Evolutionary conservation across 92 coral and sea anemone species (phyloP), one percentile per base, ranked within the genome.

Genomic region (Phenganax stokvisi): DNA sequence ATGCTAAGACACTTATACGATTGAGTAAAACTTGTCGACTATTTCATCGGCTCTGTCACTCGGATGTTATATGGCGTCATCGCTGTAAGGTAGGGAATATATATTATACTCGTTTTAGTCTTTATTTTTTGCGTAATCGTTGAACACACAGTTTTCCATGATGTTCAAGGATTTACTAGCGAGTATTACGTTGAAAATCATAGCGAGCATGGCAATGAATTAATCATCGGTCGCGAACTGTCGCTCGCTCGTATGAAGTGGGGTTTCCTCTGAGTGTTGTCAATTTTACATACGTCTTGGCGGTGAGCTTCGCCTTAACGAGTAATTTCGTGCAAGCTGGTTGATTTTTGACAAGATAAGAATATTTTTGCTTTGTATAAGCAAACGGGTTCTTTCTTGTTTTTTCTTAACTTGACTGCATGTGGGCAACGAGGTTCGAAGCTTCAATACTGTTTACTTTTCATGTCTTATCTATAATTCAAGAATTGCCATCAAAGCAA

Each of bases 11-110:
- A 71, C 99, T 96, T 89, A 88, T 96, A 84, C 89, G 88, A 79
- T 72, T 96, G 91, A 93, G 99, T 88, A 96, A 96, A 75, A 92
- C 97, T 75, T 96, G 96, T 87, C 97, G 96, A 62, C 90, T 96
- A 44, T 96, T 96, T 83, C 92, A 96, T 68, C 99, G 99, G 56
- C 99, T 96, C 69, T 90, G 97, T 83, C 99, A 92, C 54, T 92
- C 99, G 80, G 89, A 96, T 91, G 91, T 96, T 86, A 96, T 96
- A 96, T 96, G 99, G 99, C 99, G 99, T 96, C 99, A 96, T 89
- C 99, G 97, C 29, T 96, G 99, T 74, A 96, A 90, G 97, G 99
- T 96, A 88, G 85, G 99, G 92, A 64, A 75, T 76, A 85, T 67
- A 77, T 83, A 37, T 37, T 37, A 37, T 5, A 10, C 44, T 56